A percentile compares a stretch with the other conserved stretches of the same genome.
Conservation (phyloP, 1,140 invertebrate genomes). For the Drosophila albomicans region DNA sequence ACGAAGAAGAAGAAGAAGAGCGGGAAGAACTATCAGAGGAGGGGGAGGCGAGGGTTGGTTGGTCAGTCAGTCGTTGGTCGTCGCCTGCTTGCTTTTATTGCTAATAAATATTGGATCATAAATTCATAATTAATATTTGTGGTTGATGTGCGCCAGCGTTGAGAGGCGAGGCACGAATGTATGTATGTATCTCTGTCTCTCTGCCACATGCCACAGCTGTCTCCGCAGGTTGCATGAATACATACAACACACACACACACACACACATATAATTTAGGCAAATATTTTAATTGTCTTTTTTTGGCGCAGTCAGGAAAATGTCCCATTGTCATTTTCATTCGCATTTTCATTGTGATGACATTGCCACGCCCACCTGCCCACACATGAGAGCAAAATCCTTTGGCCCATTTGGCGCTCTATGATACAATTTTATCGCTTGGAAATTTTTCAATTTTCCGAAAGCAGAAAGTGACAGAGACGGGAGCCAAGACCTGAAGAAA, state of each 20-base stretch:
- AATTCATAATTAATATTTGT: slow-evolving; percentile 81
- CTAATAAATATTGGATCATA: slow-evolving; percentile 79
- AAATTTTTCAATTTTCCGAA: slow-evolving; percentile 76
- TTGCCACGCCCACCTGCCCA: slow-evolving; percentile 41
- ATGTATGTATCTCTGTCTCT: no score
- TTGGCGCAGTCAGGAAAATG: slow-evolving; percentile 25
- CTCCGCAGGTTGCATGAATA: slow-evolving; percentile 24
- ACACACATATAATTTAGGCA: slow-evolving; percentile 65
- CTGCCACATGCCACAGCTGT: slow-evolving; percentile 18
- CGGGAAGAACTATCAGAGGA: background rate
- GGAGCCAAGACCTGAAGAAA: background rate
- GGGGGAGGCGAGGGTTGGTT: slow-evolving; percentile 35
- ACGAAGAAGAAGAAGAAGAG: background rate
- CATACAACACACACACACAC: background rate
- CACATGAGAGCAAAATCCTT: slow-evolving; percentile 28
- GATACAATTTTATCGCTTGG: slow-evolving; percentile 74
- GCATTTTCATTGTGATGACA: slow-evolving; percentile 9
- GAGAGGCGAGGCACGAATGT: background rate
- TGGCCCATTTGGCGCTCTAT: slow-evolving; percentile 43
- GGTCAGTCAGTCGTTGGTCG: slow-evolving; percentile 31
- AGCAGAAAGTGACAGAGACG: slow-evolving; percentile 11
- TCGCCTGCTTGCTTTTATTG: slow-evolving; percentile 76
- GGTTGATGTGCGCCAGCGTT: slow-evolving; percentile 3
- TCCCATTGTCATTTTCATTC: slow-evolving; percentile 46
- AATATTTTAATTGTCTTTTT: slow-evolving; percentile 80